These are phyloP conservation scores for Xenopus borealis DNA, from an alignment of 2,113 vertebrate species.

Conservation along the genomic window DNA sequence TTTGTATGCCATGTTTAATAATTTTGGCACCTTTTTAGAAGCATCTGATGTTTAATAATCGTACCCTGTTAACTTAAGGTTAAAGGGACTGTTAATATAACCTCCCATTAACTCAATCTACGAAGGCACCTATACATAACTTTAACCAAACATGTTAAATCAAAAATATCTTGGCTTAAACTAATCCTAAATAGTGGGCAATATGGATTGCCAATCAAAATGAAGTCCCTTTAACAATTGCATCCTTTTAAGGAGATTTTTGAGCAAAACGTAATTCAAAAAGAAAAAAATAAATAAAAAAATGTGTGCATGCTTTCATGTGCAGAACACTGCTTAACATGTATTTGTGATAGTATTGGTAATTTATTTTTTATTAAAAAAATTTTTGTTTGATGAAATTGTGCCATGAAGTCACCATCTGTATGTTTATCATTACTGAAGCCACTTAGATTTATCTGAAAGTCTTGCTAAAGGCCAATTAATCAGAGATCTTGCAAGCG, in stretches of 20 bases:
- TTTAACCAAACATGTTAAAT: constrained; percentile 94
- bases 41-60: constrained; percentile 89
- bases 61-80: constrained; percentile 93
- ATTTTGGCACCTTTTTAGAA: constrained; percentile 89
- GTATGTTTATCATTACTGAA: constrained; percentile 75
- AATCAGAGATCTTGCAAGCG: constrained; percentile 55
- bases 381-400: constrained; percentile 74
- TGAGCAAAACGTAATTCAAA: constrained; percentile 78
- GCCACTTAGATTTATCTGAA: constrained; percentile 69
- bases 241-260: constrained; percentile 85
- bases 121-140: constrained; percentile 81
- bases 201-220: constrained; percentile 88
- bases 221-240: constrained; percentile 99
- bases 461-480: constrained; percentile 88
- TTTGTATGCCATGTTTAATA: constrained; percentile 91
- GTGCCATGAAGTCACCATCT: constrained; percentile 77
- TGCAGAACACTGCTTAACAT: constrained; percentile 74
- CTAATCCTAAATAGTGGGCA: constrained; percentile 90
- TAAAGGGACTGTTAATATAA: constrained; percentile 99
- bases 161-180: constrained; percentile 88
- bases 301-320: constrained; percentile 93
- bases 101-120: constrained; percentile 83
- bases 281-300: constrained; percentile 71
- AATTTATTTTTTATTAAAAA: too few species aligned
- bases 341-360: constrained; percentile 67